A percentile compares a stretch with the other conserved stretches of the same genome.
These are phyloP conservation scores for Amphibalanus amphitrite DNA, from an alignment of 1,140 invertebrate species.

Conservation along the genomic window DNA sequence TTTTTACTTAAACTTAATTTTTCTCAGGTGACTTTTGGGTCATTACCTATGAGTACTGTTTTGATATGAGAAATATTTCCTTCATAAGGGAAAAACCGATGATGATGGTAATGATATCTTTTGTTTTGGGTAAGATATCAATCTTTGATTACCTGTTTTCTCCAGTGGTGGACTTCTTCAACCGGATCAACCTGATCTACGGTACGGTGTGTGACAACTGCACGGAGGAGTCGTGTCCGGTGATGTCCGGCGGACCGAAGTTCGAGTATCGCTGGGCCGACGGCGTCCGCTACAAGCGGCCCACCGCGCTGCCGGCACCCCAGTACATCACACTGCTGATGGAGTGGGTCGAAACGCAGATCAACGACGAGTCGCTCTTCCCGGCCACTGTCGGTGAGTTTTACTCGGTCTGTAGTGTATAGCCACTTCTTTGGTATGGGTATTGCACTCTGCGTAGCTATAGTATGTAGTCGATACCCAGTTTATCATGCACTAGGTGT, in stretches of 20 bases:
- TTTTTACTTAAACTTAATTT: no score
- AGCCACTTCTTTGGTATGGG: background rate
- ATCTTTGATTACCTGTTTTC: conserved; percentile 15
- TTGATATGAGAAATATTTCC: no score
- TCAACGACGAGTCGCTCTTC: conserved; percentile 77
- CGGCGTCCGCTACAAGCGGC: conserved; percentile 58
- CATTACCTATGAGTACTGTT: no score
- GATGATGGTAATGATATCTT: no score
- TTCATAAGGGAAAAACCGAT: no score
- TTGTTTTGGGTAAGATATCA: background rate
- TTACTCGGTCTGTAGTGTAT: background rate
- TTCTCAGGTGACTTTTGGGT: no score
- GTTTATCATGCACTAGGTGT: no score
- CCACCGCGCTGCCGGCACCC: conserved; percentile 66
- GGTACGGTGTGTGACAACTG: conserved; percentile 80
- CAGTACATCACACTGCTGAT: conserved; percentile 74
- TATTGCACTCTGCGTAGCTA: background rate
- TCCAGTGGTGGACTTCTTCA: conserved; percentile 89
- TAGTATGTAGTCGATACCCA: background rate
- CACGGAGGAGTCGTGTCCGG: conserved; percentile 66
- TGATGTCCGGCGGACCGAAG: conserved; percentile 71
- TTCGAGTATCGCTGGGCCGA: conserved; percentile 93
- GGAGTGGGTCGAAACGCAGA: conserved; percentile 88
- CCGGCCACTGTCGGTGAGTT: conserved; percentile 52
- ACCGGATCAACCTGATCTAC: conserved; percentile 83